Evolutionary conservation across 2,113 vertebrate species (phyloP).

Genomic region (Leiothrix lutea): DNA sequence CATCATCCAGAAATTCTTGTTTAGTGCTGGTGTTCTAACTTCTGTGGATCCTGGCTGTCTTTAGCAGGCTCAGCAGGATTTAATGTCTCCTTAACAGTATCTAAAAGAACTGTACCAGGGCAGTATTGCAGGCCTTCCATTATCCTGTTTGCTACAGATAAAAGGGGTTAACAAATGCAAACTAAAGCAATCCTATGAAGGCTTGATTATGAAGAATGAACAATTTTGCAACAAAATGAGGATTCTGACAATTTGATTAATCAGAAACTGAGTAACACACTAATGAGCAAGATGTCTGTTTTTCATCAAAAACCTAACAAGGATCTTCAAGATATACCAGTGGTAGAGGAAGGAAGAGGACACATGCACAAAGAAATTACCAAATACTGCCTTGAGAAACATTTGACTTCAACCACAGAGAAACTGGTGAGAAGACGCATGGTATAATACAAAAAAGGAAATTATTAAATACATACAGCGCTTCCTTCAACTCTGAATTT

Average conservation of each 20-base stretch:
- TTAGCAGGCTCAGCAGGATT: not conserved
- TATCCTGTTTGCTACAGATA: not conserved
- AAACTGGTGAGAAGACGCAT: not conserved
- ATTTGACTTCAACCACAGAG: not conserved
- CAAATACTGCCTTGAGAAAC: not conserved
- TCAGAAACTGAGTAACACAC: not conserved
- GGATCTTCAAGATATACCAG: not conserved
- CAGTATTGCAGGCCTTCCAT: not conserved
- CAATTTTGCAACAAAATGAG: not conserved
- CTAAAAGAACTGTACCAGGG: not conserved
- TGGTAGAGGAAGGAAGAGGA: not conserved
- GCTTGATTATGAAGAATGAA: not conserved
- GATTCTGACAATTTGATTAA: not conserved
- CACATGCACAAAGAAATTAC: fast-evolving
- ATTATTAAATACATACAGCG: not conserved
- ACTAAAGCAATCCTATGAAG: not conserved
- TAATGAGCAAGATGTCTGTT: not conserved
- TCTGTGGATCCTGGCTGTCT: not conserved
- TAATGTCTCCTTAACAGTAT: not conserved
- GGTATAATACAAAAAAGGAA: not conserved
- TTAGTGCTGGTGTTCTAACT: not conserved
- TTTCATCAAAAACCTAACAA: not conserved
- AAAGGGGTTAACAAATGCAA: not conserved
- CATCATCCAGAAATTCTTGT: not conserved
- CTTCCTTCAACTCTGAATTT: not conserved